Evolutionary conservation across 2,888 invertebrate genomes (phyloP), one percentile per base, ranked within the genome.

Genomic region (Exocentrus adspersus): DNA sequence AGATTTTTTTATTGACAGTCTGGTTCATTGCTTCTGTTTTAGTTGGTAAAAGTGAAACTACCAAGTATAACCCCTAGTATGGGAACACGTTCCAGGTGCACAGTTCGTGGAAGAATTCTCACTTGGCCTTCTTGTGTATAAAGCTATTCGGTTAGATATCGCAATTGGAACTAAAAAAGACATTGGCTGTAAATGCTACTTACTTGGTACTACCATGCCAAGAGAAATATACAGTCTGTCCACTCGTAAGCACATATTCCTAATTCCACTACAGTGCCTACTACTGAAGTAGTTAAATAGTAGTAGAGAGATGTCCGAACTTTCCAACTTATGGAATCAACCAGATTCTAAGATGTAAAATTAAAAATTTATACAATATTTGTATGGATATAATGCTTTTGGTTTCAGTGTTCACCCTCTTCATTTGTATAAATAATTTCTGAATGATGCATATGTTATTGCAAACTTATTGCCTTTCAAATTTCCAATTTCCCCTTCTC

Each of bases 21-120:
- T n/a, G 24, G 16, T 28, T 30, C 28, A 50, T 54, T 48, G 62
- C 53, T 60, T 62, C 51, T 48, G 60, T 62, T 66, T 60, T 63
- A 57, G 43, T 65, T 57, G 59, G 59, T 57, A 63, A 70, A 68
- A 70, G 70, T 67, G 70, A 70, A 70, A 69, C 72, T 65, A 54
- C 65, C 60, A 65, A 67, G 70, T 70, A 53, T 51, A 67, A 66
- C 53, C 67, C 71, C 68, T 61, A 66, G 68, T 71, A 71, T 68
- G 71, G 71, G 42, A 60, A 65, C 65, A 57, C 59, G 56, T 46
- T 59, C 53, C 66, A 60, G 64, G 60, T 63, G 52, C 45, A 64
- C 61, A 63, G 64, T 71, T 69, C 69, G 65, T 57, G 64, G 69
- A 71, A 71, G 67, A 71, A 69, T 71, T 66, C 71, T 68, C 65